Base-by-base conservation (phyloP, 2,797 vertebrate species). In the Eurystomus glaucurus region DNA sequence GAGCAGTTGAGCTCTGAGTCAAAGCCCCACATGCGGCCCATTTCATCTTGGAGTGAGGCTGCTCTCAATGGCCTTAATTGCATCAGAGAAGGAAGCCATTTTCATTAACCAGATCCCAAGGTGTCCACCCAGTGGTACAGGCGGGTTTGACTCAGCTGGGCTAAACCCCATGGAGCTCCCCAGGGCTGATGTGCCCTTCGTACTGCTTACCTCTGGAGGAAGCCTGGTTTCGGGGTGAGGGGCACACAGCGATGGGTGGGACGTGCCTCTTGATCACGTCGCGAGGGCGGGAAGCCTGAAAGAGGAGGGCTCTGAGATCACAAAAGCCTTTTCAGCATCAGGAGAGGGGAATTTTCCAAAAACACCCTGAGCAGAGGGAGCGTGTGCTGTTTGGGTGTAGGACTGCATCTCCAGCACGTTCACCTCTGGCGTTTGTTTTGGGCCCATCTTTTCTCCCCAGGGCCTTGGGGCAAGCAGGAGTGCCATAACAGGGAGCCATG, bases 261-360 rank as follows among this genome's bases (percentile, higher is more conserved):
- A 96, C 17, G 28, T 92, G 92, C 88, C 0, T 61, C 88, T 78
- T 3, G 71, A 88, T 90, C 92, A 88, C 11, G 14, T 94, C 2
- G 11, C 6, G 8, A 91, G 26, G 71, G 80, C 8, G 43, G 81
- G 86, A 85, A 85, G 61, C 61, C 86, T 45, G 71, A 6, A 54
- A 87, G 84, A 92, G 81, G 92, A 97, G 90, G 52, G 21, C 33
- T 90, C 14, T 45, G 68, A 89, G 87, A 92, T 96, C 93, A 94
- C 95, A 91, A 58, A 94, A 85, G 19, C 76, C 74, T 92, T 91
- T 95, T 75, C 82, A 92, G 74, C 71, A 28, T 3, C 1, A 43
- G 41, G 33, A 93, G 88, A 85, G 96, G 94, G 97, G 96, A 95
- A 97, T 97, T 97, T 97, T 97, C 91, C 48, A 60, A 94, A 95